Base-by-base conservation (phyloP, 2,888 invertebrate species). In the Oscheius onirici region DNA sequence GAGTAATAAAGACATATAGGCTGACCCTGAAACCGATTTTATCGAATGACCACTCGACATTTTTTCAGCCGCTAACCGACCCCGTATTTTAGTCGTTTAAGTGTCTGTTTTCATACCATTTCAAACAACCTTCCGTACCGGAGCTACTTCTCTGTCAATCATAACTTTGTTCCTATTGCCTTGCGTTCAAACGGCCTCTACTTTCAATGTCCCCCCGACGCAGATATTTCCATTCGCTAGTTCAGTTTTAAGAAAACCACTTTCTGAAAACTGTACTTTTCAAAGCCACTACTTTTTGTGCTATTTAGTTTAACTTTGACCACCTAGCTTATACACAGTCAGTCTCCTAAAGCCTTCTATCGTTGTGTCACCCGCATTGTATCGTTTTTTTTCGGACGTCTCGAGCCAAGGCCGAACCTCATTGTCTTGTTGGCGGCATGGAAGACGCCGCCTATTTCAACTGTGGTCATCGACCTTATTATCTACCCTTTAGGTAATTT, bases 381-480 rank as follows among this genome's bases (percentile, higher is more conserved):
- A 13, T 46, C 28, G 28, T 63, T 63, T 63, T 34, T 34, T 34
- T 61, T 61, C 61, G 49, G 26, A 26, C 28, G 63, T 49, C 63
- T 63, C 63, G 63, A 63, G 63, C 63, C 63, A 63, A 63, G 63
- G 63, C 46, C 63, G 28, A 11, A 58, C 34, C 49, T 26, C 49
- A 63, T 63, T 63, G 49, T 63, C 49, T 63, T 49, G n/a, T 26
- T 46, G 46, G 46, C 26, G 26, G 26, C 28, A 63, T 63, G 63
- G 63, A 63, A 63, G 63, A 63, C 49, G 63, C 63, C 63, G 63
- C 63, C 63, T 63, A 63, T 63, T 63, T 63, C 20, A 41, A 41
- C 60, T 60, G 60, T 22, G 43, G 44, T 26, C 63, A 63, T 49
- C 63, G 63, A 34, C 63, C 63, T 63, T 63, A 63, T 63, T 63